Percentiles rank a stretch among this genome's conserved stretches.
Evolutionary conservation across 1,140 invertebrate species (phyloP).

Genomic region (Pogonomyrmex californicus): DNA sequence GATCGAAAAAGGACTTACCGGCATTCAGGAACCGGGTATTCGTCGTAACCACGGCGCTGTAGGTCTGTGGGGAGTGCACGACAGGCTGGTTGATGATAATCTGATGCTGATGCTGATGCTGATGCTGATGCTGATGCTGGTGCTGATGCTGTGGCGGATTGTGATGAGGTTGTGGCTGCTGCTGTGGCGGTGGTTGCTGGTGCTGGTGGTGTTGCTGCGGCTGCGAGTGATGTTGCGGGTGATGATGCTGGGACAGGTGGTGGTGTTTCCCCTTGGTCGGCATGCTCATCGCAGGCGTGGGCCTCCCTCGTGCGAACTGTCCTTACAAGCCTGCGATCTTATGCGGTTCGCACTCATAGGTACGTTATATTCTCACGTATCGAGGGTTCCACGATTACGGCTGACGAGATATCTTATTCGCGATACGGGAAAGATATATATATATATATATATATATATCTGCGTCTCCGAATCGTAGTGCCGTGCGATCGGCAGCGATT

Average conservation of each 20-base stretch:
- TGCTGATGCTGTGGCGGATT: conserved; percentile 71
- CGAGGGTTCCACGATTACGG: conserved; percentile 1
- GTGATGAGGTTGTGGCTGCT: conserved; percentile 69
- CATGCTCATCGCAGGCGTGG: conserved; percentile 81
- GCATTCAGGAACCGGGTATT: conserved; percentile 77
- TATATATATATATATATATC: too few relatives aligned
- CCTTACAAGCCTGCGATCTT: conserved; percentile 76
- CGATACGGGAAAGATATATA: background rate
- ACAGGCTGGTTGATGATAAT: conserved; percentile 77
- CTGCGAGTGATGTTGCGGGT: conserved; percentile 69
- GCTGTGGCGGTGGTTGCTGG: conserved; percentile 57
- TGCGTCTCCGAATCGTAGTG: background rate
- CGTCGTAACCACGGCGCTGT: conserved; percentile 77
- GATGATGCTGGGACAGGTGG: conserved; percentile 77
- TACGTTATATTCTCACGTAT: conserved; percentile 68
- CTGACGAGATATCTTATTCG: background rate
- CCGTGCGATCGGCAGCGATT: conserved; percentile 1
- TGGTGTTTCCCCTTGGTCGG: conserved; percentile 82
- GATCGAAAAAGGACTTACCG: conserved; percentile 73
- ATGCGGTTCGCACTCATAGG: conserved; percentile 79
- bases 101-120: conserved; percentile 71
- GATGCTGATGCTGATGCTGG: conserved; percentile 21
- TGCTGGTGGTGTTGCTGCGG: conserved; percentile 62
- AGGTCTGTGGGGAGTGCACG: conserved; percentile 76
- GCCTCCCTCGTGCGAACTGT: conserved; percentile 74